phyloP scores from a whole-genome alignment of 2,888 invertebrate genomes.

The Drosophila demipolita region DNA sequence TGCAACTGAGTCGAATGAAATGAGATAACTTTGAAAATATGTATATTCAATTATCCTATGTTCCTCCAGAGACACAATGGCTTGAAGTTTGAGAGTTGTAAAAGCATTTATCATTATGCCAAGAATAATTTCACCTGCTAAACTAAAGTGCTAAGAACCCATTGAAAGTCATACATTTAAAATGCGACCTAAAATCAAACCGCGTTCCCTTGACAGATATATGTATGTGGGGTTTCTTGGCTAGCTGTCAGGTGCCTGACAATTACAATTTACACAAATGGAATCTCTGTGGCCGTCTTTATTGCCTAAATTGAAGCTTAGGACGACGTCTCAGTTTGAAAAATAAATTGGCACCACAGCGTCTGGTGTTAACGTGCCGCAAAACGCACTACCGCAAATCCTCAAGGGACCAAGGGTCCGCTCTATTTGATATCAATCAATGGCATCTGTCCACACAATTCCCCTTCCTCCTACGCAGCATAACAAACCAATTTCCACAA shows the following conservation, averaged over 20 bases:
- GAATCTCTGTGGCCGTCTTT: conserved; percentile 47
- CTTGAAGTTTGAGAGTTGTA: conserved; percentile 20
- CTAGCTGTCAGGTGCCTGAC: conserved; percentile 48
- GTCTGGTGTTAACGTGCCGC: conserved; percentile 48
- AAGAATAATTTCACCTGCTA: conserved; percentile 42
- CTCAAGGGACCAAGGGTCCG: conserved; percentile 42
- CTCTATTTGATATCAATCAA: conserved; percentile 68
- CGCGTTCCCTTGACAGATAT: conserved; percentile 9
- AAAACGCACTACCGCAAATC: conserved; percentile 51
- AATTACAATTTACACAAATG: conserved; percentile 67
- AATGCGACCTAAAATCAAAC: conserved; percentile 9
- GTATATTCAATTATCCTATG: conserved; percentile 66
- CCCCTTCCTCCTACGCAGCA: not conserved
- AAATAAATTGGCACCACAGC: conserved; percentile 60
- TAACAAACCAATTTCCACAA: conserved; percentile 47
- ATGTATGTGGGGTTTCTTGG: conserved; percentile 27
- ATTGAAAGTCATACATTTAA: conserved; percentile 25
- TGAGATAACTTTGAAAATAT: conserved; percentile 73
- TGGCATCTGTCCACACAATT: conserved; percentile 50
- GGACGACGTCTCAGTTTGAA: conserved; percentile 24
- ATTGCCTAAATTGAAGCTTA: conserved; percentile 40
- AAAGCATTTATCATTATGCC: conserved; percentile 58
- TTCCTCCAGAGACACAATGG: conserved; percentile 29
- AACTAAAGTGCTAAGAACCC: conserved; percentile 31
- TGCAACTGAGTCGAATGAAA: conserved; percentile 42